Evolutionary conservation across 2,113 vertebrate genomes (phyloP).

Genomic region (Podiceps cristatus): DNA sequence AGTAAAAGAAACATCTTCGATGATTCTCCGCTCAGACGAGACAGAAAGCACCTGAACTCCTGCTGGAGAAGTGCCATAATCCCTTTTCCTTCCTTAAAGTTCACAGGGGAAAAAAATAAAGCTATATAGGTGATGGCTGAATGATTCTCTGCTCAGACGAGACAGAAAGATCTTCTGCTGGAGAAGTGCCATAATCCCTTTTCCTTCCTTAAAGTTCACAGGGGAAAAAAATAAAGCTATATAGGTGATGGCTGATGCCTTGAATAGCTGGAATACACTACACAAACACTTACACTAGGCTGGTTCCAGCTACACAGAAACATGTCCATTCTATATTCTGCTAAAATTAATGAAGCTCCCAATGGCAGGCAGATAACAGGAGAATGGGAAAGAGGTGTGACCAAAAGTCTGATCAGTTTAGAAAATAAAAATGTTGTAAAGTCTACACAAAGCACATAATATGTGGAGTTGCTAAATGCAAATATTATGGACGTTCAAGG

Average conservation of each 20-base stretch:
- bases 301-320: background rate
- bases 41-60: background rate
- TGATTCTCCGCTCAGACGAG: background rate
- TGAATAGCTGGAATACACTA: background rate
- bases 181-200: background rate
- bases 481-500: background rate
- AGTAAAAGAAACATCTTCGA: background rate
- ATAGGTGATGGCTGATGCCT: background rate
- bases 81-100: background rate
- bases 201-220: background rate
- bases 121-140: fast-evolving
- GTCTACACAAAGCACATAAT: background rate
- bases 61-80: background rate
- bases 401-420: background rate
- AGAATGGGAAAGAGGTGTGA: background rate
- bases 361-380: background rate
- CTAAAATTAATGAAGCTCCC: background rate
- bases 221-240: background rate
- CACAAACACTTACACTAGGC: background rate
- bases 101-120: background rate
- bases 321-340: background rate
- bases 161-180: background rate
- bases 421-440: background rate
- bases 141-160: background rate
- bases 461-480: background rate